Evolutionary conservation across 1,140 invertebrate species (phyloP), one percentile per base, ranked within the genome.

Genomic region (Drosophila parabipectinata): DNA sequence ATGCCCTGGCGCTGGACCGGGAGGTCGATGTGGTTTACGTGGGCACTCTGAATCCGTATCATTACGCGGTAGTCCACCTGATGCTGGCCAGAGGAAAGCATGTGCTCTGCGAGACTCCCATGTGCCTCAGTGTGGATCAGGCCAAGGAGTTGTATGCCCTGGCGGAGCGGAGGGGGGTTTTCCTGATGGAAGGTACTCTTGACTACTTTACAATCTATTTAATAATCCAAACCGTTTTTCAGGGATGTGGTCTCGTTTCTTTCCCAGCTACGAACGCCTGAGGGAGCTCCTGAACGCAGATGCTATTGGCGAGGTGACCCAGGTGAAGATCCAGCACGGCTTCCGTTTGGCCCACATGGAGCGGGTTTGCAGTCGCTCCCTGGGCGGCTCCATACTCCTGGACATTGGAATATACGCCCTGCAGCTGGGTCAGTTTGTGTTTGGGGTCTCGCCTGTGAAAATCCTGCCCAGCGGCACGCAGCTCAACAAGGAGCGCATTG

Each of bases 351-450:
- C 92, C 47, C 60, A 81, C 41, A 72, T 79, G 34, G 85, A 85
- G 6, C 63, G 85, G n/a, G 56, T 90, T 9, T 56, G 53, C 44
- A 75, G 48, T 37, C 77, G 85, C 2, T 55, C 79, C 0, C 75
- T 96, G 1, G 97, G 97, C 4, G 97, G 97, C 12, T 96, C 97
- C 21, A 94, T 95, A 0, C 92, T 97, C 14, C 90, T 98, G 12
- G 97, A 98, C 89, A 92, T 98, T 28, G 97, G 97, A 0, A 93
- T 97, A 18, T 98, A 98, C 89, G 90, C 93, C 0, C 79, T 98
- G 12, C 97, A 98, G 80, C 94, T 97, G 47, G 94, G 94, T 0
- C 94, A 94, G 67, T 94, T 95, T 44, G 92, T 96, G 5, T 97
- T 95, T 75, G 92, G 94, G 34, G 93, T 94, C 6, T 93, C 94